A percentile compares a stretch with the other conserved stretches of the same genome.
phyloP scores from a whole-genome alignment of 2,797 vertebrate species.

The Leptatherina wallacei region DNA sequence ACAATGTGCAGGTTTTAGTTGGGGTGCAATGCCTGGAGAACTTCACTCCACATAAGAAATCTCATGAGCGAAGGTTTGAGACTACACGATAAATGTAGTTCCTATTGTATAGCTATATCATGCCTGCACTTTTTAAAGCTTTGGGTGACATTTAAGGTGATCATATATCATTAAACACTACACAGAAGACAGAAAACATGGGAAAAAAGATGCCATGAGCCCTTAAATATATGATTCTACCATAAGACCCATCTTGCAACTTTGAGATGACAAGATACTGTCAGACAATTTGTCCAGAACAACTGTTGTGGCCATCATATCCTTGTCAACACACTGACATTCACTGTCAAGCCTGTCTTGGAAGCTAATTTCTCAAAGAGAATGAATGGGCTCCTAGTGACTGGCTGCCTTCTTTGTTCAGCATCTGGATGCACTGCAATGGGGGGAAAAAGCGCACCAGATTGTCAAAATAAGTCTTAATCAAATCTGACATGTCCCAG shows the following conservation, averaged over 20 bases:
- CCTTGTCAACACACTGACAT: constrained; percentile 34
- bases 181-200: neutral
- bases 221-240: neutral
- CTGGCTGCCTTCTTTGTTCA: constrained; percentile 50
- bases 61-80: no score
- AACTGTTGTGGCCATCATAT: constrained; percentile 24
- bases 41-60: no score
- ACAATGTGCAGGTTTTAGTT: no score
- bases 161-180: neutral
- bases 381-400: constrained; percentile 45
- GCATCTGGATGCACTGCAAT: constrained; percentile 29
- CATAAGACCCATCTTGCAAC: constrained; percentile 25
- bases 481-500: constrained; percentile 60
- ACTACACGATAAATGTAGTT: no score
- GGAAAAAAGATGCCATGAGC: neutral
- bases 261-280: constrained; percentile 35
- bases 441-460: constrained; percentile 13
- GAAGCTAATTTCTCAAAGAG: constrained; percentile 46
- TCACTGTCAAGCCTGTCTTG: constrained; percentile 52
- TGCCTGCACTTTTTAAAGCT: neutral
- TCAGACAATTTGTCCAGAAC: constrained; percentile 49
- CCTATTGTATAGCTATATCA: no score
- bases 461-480: constrained; percentile 60
- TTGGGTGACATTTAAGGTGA: neutral
- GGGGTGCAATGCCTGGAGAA: no score